These are phyloP conservation scores for Gavialis gangeticus DNA, from an alignment of 2,113 vertebrate genomes.

Conservation along the genomic window DNA sequence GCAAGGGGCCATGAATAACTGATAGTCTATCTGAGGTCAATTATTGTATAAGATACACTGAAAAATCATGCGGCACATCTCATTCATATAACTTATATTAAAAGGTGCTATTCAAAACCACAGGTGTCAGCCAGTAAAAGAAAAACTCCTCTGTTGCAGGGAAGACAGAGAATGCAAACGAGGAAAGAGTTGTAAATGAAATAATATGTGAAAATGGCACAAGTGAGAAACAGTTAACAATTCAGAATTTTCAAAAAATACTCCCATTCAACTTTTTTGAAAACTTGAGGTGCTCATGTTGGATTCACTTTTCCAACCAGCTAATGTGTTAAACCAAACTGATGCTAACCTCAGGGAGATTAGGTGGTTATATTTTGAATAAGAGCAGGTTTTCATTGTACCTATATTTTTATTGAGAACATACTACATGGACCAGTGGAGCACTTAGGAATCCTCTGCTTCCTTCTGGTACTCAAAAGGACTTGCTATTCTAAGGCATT, in stretches of 20 bases:
- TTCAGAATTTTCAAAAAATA: not conserved
- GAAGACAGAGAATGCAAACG: not conserved
- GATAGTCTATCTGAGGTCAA: constrained; percentile 51
- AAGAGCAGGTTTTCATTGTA: not conserved
- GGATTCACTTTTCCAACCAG: constrained; percentile 14
- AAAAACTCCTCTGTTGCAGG: constrained; percentile 2
- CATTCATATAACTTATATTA: constrained; percentile 50
- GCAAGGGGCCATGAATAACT: constrained; percentile 38
- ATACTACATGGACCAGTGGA: not conserved
- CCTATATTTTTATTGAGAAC: not conserved
- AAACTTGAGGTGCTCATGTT: constrained; percentile 10
- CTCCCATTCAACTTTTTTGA: not conserved
- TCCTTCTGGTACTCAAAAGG: constrained; percentile 4
- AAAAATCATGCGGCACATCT: constrained; percentile 29
- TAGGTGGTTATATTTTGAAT: constrained; percentile 23
- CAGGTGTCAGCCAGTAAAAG: constrained; percentile 12
- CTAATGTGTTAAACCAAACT: not conserved
- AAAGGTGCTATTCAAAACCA: constrained; percentile 39
- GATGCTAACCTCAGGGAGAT: constrained; percentile 8
- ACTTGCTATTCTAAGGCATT: not conserved
- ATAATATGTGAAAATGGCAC: constrained; percentile 20
- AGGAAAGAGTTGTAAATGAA: constrained; percentile 14
- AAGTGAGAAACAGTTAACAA: not conserved
- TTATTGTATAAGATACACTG: constrained; percentile 42
- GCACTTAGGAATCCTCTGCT: not conserved